Base-by-base conservation (phyloP, 2,113 vertebrate genomes). In the Gallinago undulata region DNA sequence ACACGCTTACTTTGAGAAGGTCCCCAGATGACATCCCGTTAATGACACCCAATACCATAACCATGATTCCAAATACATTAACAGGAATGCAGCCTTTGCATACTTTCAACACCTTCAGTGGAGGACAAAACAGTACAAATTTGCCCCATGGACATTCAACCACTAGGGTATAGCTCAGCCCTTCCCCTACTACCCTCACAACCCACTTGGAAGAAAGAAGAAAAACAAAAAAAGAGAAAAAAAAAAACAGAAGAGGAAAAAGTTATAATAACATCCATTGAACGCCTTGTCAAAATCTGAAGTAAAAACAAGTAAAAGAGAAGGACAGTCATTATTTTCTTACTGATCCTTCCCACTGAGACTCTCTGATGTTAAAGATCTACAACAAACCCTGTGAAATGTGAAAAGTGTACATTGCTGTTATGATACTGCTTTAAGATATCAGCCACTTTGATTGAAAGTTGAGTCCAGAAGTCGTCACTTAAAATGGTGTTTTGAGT, bases 81-180 rank as follows among this genome's bases (percentile, higher is more conserved):
- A 98, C 98, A 89, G 98, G 97, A 74, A 99, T 99, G 98, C 99
- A 99, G 91, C 98, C 99, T 19, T 95, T 99, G 97, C 99, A 99
- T 98, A 99, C 99, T 60, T 99, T 99, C 98, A 99, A 98, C 87
- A 98, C 99, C 25, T 99, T 99, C 84, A 98, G 98, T 68, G 98
- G 98, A 53, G 98, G 98, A 76, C 99, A 99, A 97, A 99, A 99
- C 98, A 99, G 98, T 98, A 99, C 98, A 80, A 99, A 99, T 96
- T 82, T 99, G 50, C 99, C 99, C 64, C 99, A 99, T 68, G 99
- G 99, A 88, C 99, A 99, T 96, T 99, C 99, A 0, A 99, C 99
- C 87, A 99, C 99, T 14, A 94, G 99, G 48, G 99, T 99, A 99
- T 99, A 99, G 99, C 98, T 99, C 93, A 57, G 48, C 87, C 5